A percentile compares a stretch with the other conserved stretches of the same genome.
phyloP scores from a whole-genome alignment of 2,113 vertebrate species.

The Pogona vitticeps region DNA sequence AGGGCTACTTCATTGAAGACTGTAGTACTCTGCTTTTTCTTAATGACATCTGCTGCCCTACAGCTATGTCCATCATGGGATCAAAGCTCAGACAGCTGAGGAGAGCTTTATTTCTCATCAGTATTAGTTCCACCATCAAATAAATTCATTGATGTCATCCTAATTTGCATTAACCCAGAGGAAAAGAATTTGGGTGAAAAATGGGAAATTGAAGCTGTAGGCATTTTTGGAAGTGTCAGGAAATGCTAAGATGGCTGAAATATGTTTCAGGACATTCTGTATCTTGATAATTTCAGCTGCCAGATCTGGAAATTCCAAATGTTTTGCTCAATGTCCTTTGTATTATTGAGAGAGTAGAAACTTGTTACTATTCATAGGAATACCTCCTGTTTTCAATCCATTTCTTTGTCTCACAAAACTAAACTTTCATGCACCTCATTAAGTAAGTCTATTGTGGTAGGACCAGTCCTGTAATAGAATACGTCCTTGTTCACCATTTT shows the following conservation, averaged over 20 bases:
- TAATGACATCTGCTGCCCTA: not conserved
- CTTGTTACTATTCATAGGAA: not conserved
- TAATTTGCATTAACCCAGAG: not conserved
- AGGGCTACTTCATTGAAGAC: too few species aligned
- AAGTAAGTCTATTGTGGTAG: not conserved
- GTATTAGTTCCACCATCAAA: not conserved
- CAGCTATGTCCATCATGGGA: not conserved
- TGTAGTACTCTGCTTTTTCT: not conserved
- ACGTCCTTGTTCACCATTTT: not conserved
- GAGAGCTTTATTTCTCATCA: not conserved
- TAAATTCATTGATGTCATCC: not conserved
- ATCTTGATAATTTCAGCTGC: not conserved
- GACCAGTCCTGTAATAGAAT: not conserved
- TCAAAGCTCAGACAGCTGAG: not conserved
- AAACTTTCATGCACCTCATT: not conserved
- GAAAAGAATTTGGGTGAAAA: not conserved
- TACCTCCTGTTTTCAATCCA: not conserved
- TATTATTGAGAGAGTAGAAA: not conserved
- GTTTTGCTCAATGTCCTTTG: not conserved
- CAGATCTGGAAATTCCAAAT: not conserved
- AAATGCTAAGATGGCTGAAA: not conserved
- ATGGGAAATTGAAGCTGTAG: not conserved
- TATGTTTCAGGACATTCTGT: slow-evolving; percentile 20
- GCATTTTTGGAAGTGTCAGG: not conserved
- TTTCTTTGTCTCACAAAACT: not conserved